Evolutionary conservation across 1,140 invertebrate genomes (phyloP).

Genomic region (Hyposmocoma kahamanoa): DNA sequence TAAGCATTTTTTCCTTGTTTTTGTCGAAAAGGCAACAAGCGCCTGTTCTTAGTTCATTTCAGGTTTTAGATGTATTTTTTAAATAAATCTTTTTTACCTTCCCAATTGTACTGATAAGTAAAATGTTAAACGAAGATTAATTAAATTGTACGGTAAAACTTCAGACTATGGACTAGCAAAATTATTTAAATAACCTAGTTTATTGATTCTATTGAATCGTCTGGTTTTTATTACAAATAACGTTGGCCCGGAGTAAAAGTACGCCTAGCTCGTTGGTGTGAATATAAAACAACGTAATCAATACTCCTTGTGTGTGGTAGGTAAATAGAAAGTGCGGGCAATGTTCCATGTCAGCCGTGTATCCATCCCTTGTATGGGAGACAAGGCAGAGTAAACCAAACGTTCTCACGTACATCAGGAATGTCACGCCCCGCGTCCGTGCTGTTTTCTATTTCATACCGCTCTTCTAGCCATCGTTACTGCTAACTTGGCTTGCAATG

Average conservation of each 20-base stretch:
- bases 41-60: too few relatives aligned
- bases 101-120: too few relatives aligned
- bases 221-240: not conserved
- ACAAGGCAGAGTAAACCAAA: not conserved
- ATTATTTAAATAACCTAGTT: too few relatives aligned
- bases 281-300: not conserved
- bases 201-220: too few relatives aligned
- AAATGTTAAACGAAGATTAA: too few relatives aligned
- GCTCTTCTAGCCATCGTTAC: not conserved
- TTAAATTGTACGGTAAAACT: too few relatives aligned
- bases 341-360: not conserved
- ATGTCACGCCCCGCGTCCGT: not conserved
- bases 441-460: not conserved
- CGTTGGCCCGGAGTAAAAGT: not conserved
- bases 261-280: not conserved
- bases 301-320: not conserved
- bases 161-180: too few relatives aligned
- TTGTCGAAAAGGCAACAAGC: too few relatives aligned
- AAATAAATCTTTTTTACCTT: too few relatives aligned
- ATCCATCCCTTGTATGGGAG: not conserved
- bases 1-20: too few relatives aligned
- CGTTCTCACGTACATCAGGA: constrained; percentile 17
- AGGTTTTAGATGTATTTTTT: too few relatives aligned
- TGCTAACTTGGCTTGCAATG: too few relatives aligned
- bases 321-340: not conserved